phyloP scores from a whole-genome alignment of 2,797 vertebrate species.

The Calcarius lapponicus region DNA sequence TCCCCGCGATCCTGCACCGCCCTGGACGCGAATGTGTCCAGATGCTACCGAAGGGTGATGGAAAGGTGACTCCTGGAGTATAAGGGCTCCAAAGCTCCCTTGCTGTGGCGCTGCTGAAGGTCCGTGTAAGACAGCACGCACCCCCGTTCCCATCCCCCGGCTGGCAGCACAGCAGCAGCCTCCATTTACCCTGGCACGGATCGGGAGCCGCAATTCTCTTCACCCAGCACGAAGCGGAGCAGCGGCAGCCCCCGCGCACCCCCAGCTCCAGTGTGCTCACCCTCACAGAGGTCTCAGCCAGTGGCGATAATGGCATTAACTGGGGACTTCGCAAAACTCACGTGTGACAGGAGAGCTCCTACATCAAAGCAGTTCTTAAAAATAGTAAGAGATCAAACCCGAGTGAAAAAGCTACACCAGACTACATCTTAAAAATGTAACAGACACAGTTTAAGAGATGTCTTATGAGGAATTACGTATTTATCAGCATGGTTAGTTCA shows the following conservation, averaged over 20 bases:
- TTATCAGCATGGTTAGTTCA: not conserved
- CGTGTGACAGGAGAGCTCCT: not conserved
- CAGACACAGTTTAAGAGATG: not conserved
- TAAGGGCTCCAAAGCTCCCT: not conserved
- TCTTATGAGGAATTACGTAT: not conserved
- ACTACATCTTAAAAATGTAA: not conserved
- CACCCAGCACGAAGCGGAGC: accelerated
- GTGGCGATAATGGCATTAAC: not conserved
- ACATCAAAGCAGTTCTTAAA: not conserved
- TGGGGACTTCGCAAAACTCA: not conserved
- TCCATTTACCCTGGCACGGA: not conserved
- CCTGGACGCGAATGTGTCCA: accelerated
- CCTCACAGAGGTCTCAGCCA: not conserved
- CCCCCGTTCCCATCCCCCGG: not conserved
- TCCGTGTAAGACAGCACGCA: not conserved
- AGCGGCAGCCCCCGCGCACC: not conserved
- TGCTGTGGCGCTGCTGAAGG: not conserved
- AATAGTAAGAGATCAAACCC: not conserved
- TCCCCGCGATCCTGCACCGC: not conserved
- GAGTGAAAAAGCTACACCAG: not conserved
- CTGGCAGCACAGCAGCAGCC: not conserved
- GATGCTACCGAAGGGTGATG: not conserved
- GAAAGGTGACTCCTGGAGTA: not conserved
- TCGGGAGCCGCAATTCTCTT: not conserved
- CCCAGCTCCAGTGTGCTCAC: accelerated